Evolutionary conservation across 2,113 vertebrate species (phyloP), one percentile per base, ranked within the genome.

Genomic region (Rhea pennata): DNA sequence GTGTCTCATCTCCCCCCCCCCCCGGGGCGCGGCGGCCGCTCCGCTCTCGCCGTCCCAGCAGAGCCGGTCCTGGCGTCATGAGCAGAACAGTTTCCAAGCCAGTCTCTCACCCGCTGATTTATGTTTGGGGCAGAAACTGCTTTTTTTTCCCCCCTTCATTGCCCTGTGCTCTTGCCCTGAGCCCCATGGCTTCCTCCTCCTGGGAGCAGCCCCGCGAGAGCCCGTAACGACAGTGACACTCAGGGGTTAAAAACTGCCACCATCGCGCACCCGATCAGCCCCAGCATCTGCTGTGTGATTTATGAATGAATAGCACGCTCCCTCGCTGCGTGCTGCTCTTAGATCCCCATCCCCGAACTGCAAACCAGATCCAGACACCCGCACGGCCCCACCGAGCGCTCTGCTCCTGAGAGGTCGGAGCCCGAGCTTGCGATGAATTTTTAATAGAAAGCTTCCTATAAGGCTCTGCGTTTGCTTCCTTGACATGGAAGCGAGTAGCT

Each of bases 401-500:
- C 69, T 58, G 91, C 95, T 96, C 97, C 82, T 87, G 94, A 95
- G 97, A 82, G 91, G 22, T 64, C 90, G 15, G 70, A 92, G 74
- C 54, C 70, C 66, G 80, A n/a, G 83, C 53, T 86, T 4, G 92
- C 23, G 26, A 97, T 97, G 96, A 91, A 95, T 97, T 97, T 97
- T 97, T 97, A 97, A 97, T 97, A 90, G 93, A 97, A 97, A 94
- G 84, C 92, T 97, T 97, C 97, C 96, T 97, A 39, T 5, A 67
- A 92, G 85, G 80, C 96, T 40, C 95, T 12, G 48, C n/a, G 31
- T 92, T 90, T 69, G 7, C 86, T n/a, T 85, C 91, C 94, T 88
- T 1, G 77, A 71, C 48, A 27, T 15, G 2, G 15, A 44, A 95
- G 92, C 3, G 24, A 67, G 83, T 1, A 42, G 83, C 53, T 85